Evolutionary conservation across 1,140 invertebrate species (phyloP).

Genomic region (Hyles vespertilio): DNA sequence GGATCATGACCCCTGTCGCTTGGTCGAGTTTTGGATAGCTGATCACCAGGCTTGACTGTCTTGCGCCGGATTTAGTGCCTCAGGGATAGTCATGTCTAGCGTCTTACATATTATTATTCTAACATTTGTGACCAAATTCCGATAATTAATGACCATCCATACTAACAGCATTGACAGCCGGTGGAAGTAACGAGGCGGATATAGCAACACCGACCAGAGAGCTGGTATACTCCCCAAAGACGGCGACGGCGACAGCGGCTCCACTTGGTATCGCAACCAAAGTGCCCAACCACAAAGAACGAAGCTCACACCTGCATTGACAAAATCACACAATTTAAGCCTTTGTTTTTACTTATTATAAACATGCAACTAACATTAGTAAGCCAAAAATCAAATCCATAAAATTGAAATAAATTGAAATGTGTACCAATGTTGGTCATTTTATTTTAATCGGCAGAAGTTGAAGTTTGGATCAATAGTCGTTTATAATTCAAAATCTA

Average conservation of each 20-base stretch:
- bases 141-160: not conserved
- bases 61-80: too few species aligned
- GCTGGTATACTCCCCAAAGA: constrained; percentile 83
- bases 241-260: constrained; percentile 84
- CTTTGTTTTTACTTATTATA: too few species aligned
- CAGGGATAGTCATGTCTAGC: too few species aligned
- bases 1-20: too few species aligned
- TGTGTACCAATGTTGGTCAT: not conserved
- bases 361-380: not conserved
- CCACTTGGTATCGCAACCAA: constrained; percentile 84
- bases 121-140: too few species aligned
- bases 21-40: too few species aligned
- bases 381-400: constrained; percentile 36
- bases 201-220: constrained; percentile 89
- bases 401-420: not conserved
- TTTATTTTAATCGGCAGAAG: too few species aligned
- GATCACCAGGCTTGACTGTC: too few species aligned
- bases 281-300: constrained; percentile 81
- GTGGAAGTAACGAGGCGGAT: constrained; percentile 86
- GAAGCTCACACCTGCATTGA: constrained; percentile 76
- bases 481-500: too few species aligned
- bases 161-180: constrained; percentile 83
- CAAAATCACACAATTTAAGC: not conserved
- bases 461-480: too few species aligned
- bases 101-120: too few species aligned